Evolutionary conservation across 2,888 invertebrate genomes (phyloP).

Genomic region (Megaustenia siamemsis): DNA sequence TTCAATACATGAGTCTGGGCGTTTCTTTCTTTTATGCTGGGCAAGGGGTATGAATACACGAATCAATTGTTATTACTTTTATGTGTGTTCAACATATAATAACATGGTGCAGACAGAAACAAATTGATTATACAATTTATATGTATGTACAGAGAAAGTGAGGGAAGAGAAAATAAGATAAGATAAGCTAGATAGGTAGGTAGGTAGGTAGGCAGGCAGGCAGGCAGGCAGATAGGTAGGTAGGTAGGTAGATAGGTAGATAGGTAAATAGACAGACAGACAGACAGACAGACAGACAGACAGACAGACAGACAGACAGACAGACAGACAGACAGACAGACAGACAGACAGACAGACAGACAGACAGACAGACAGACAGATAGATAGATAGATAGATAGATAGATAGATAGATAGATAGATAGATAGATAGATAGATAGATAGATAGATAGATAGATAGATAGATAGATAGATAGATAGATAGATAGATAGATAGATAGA

Average conservation of each 20-base stretch:
- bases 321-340: neutral
- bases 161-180: neutral
- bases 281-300: neutral
- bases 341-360: neutral
- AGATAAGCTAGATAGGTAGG: too few species aligned
- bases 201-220: too few species aligned
- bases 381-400: slow-evolving; percentile 1
- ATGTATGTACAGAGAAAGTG: neutral
- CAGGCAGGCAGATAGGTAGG: neutral
- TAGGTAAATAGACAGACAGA: too few species aligned
- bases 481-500: neutral
- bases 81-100: too few species aligned
- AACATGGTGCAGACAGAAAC: too few species aligned
- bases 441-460: neutral
- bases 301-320: neutral
- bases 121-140: too few species aligned
- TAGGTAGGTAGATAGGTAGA: too few species aligned
- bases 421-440: neutral
- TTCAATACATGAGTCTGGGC: too few species aligned
- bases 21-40: too few species aligned
- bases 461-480: neutral
- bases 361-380: neutral
- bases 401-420: neutral
- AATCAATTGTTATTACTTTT: too few species aligned
- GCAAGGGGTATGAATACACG: too few species aligned